Percentiles rank a stretch among this genome's conserved stretches.
Evolutionary conservation across 2,888 invertebrate genomes (phyloP).

Genomic region (Eilema griseolum): DNA sequence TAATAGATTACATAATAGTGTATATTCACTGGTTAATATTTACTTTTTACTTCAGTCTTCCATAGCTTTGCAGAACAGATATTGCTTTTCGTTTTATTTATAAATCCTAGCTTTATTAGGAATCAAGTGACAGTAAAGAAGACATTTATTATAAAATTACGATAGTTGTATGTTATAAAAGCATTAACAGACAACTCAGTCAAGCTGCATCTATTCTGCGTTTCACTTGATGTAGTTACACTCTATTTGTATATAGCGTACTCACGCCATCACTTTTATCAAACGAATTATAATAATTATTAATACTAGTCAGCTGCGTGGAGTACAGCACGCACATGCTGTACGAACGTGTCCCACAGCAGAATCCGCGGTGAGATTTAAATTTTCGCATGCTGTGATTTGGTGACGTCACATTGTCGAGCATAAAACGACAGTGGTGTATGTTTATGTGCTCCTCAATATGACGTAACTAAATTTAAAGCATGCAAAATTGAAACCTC

Average conservation of each 20-base stretch:
- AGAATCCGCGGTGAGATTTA: too few species aligned
- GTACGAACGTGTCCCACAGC: too few species aligned
- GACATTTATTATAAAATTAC: not conserved
- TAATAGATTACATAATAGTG: not conserved
- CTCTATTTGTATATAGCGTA: not conserved
- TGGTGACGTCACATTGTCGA: too few species aligned
- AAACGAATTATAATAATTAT: not conserved
- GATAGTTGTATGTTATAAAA: not conserved
- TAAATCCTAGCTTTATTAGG: not conserved
- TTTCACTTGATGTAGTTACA: not conserved
- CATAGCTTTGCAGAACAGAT: slow-evolving; percentile 26
- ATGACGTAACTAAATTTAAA: too few species aligned
- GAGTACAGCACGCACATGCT: too few species aligned
- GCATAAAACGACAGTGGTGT: too few species aligned
- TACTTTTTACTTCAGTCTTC: slow-evolving; percentile 17
- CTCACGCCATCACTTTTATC: not conserved
- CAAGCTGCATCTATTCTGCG: not conserved
- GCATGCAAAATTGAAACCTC: too few species aligned
- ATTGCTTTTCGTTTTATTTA: slow-evolving; percentile 4
- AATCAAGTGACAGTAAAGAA: not conserved
- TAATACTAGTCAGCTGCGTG: not conserved
- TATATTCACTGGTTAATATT: not conserved
- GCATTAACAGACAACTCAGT: not conserved
- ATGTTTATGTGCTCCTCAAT: too few species aligned
- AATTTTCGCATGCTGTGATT: too few species aligned